phyloP scores from a whole-genome alignment of 2,113 vertebrate genomes.

The Oxyruncus cristatus region DNA sequence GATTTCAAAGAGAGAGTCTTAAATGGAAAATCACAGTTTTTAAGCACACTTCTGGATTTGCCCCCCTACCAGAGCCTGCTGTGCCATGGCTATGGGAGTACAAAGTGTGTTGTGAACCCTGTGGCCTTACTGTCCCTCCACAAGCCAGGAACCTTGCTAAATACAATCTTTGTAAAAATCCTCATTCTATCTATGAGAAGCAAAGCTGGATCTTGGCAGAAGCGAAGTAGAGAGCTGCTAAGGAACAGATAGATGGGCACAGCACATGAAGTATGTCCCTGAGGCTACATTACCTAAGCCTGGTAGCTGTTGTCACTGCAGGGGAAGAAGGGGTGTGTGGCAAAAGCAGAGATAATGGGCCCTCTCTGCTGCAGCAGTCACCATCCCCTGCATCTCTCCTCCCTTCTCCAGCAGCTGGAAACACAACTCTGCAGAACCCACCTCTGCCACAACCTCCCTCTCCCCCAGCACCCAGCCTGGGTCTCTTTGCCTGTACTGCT shows the following conservation, averaged over 20 bases:
- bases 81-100: background rate
- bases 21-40: background rate
- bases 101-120: background rate
- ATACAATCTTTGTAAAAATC: background rate
- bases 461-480: background rate
- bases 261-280: background rate
- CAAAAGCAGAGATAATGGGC: background rate
- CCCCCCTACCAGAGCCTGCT: background rate
- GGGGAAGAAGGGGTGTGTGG: background rate
- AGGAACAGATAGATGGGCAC: background rate
- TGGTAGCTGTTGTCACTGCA: background rate
- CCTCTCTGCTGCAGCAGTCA: background rate
- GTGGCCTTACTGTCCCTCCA: background rate
- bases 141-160: background rate
- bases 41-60: background rate
- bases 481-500: background rate
- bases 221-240: background rate
- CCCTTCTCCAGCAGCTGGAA: background rate
- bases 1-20: background rate
- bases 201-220: background rate
- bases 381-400: background rate
- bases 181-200: background rate
- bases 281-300: background rate
- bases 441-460: background rate
- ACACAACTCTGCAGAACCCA: background rate